Conservation (phyloP, 2,888 invertebrate genomes). For the Pyrochroa serraticornis region DNA sequence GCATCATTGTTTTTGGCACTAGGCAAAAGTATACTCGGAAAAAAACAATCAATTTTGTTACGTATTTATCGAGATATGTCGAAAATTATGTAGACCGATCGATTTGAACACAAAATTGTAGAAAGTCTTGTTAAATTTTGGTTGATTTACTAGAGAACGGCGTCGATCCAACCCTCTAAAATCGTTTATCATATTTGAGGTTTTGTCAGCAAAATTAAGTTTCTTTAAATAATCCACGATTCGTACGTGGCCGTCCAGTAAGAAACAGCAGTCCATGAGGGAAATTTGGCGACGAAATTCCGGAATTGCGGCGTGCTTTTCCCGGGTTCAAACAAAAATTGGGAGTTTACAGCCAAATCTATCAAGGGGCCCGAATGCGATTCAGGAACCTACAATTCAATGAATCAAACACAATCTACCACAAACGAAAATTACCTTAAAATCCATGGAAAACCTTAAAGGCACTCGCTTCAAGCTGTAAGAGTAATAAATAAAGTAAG, state of each 20-base stretch:
- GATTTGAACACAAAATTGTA: conserved; percentile 22
- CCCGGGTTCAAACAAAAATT: conserved; percentile 64
- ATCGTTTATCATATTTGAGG: background rate
- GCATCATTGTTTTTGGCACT: conserved; percentile 19
- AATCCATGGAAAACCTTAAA: conserved; percentile 65
- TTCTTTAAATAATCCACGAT: conserved; percentile 58
- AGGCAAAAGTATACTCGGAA: conserved; percentile 11
- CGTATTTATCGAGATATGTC: conserved; percentile 22
- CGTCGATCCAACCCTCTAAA: background rate
- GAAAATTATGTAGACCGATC: conserved; percentile 10
- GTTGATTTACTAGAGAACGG: no score
- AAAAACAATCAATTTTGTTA: conserved; percentile 15
- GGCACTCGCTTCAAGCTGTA: conserved; percentile 65
- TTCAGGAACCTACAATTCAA: conserved; percentile 53
- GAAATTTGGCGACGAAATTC: conserved; percentile 65
- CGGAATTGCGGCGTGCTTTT: conserved; percentile 62
- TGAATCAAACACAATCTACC: no score
- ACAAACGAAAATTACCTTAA: conserved; percentile 59
- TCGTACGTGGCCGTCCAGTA: conserved; percentile 76
- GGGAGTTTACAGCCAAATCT: conserved; percentile 67
- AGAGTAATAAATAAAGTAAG: conserved; percentile 74
- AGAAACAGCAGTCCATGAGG: conserved; percentile 68
- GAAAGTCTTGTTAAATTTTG: background rate
- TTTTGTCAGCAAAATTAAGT: background rate
- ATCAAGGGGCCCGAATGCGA: conserved; percentile 57